Conservation (phyloP, 2,113 vertebrate species). For the Onychostruthus taczanowskii region DNA sequence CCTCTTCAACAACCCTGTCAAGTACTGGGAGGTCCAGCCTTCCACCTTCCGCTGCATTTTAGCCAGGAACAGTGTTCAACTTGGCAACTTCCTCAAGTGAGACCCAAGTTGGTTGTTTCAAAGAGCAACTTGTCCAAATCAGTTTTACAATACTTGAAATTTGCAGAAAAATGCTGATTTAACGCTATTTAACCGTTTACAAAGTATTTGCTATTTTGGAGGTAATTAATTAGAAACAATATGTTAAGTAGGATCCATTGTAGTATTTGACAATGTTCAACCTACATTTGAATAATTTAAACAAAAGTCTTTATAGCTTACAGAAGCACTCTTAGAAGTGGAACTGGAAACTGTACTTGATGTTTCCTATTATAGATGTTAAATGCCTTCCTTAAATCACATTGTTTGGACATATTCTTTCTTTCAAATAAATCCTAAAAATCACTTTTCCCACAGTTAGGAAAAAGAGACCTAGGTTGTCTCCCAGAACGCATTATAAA, state of each 20-base stretch:
- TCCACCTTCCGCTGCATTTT: constrained; percentile 90
- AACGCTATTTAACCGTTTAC: constrained; percentile 37
- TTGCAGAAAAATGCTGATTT: constrained; percentile 2
- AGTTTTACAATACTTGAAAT: constrained; percentile 75
- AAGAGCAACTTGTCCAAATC: not conserved
- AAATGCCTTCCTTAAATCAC: constrained; percentile 29
- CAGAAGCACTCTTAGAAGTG: not conserved
- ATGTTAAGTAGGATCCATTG: not conserved
- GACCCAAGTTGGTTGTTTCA: not conserved
- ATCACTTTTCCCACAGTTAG: not conserved
- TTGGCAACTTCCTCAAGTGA: constrained; percentile 89
- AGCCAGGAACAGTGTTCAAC: constrained; percentile 86
- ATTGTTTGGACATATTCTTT: not conserved
- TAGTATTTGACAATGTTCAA: constrained; percentile 50
- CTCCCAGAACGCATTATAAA: not conserved
- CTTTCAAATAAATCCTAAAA: not conserved
- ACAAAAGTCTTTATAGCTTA: constrained; percentile 30
- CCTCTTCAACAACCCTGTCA: constrained; percentile 92
- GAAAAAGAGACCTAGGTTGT: not conserved
- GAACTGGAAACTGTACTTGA: constrained; percentile 46
- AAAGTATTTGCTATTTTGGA: constrained; percentile 40
- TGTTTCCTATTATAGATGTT: constrained; percentile 39
- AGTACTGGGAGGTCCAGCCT: constrained; percentile 92
- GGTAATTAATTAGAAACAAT: not conserved
- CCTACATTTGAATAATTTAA: constrained; percentile 62